These are phyloP conservation scores for Apaloderma vittatum DNA, from an alignment of 2,113 vertebrate genomes.

Conservation along the genomic window DNA sequence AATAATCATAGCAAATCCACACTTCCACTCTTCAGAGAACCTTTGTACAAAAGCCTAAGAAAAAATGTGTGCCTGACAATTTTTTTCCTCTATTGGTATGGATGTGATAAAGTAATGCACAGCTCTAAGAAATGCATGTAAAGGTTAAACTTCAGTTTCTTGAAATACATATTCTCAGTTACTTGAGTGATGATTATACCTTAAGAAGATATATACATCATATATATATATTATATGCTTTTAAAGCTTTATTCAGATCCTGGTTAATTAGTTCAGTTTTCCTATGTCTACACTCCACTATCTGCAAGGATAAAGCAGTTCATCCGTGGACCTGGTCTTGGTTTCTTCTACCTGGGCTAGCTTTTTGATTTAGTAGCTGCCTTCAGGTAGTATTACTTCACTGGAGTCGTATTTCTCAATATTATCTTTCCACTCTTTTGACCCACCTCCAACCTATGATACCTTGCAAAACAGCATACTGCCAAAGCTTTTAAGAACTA, in stretches of 20 bases:
- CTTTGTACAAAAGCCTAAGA: background rate
- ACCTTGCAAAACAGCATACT: background rate
- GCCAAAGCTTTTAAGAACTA: background rate
- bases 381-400: background rate
- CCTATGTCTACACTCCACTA: background rate
- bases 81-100: background rate
- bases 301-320: background rate
- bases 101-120: background rate
- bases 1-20: background rate
- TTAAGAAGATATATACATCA: background rate
- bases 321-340: accelerated
- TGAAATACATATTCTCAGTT: background rate
- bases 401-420: background rate
- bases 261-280: background rate
- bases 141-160: background rate
- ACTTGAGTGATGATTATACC: background rate
- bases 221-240: accelerated
- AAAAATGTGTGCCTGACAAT: background rate
- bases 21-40: background rate
- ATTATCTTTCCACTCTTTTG: background rate
- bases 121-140: background rate
- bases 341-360: background rate
- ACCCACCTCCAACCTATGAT: no score
- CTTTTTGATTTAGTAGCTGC: background rate
- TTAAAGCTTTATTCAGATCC: background rate